Evolutionary conservation across 1,140 invertebrate species (phyloP).

Genomic region (Catajapyx aquilonaris): DNA sequence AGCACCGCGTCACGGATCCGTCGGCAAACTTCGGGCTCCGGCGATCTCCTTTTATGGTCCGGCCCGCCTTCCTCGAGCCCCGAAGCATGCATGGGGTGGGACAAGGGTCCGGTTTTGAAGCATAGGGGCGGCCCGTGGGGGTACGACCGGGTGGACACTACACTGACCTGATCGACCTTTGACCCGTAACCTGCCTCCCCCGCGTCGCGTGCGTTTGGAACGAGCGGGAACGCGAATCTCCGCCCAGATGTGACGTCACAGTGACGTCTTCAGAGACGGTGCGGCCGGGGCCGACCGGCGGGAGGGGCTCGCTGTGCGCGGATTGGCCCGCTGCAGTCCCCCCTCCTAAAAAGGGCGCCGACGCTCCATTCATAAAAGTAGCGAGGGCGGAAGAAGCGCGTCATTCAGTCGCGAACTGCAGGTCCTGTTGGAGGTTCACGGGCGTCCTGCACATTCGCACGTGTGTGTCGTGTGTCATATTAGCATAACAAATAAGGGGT

Average conservation of each 20-base stretch:
- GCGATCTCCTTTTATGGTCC: constrained; percentile 7
- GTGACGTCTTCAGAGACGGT: constrained; percentile 4
- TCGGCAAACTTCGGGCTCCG: constrained; percentile 9
- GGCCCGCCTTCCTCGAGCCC: constrained; percentile 1
- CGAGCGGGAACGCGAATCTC: constrained; percentile 14
- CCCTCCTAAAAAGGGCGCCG: constrained; percentile 34
- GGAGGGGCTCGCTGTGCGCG: constrained; percentile 23
- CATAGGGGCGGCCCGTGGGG: background rate
- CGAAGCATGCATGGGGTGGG: constrained; percentile 1
- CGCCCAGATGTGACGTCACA: constrained; percentile 19
- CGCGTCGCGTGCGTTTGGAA: constrained; percentile 8
- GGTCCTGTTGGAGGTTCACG: constrained; percentile 1
- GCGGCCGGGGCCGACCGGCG: constrained; percentile 25
- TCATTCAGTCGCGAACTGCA: constrained; percentile 11
- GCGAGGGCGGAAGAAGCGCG: constrained; percentile 26
- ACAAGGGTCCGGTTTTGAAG: background rate
- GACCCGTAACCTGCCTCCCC: background rate
- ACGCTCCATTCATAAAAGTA: constrained; percentile 40
- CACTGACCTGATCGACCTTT: background rate
- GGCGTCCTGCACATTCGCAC: too few relatives aligned
- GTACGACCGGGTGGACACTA: constrained; percentile 1
- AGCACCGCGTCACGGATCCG: constrained; percentile 2
- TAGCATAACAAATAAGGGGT: too few relatives aligned
- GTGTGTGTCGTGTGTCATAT: too few relatives aligned
- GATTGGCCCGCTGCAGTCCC: too few relatives aligned